phyloP scores from a whole-genome alignment of 2,888 invertebrate genomes.

The Agrotis exclamationis region DNA sequence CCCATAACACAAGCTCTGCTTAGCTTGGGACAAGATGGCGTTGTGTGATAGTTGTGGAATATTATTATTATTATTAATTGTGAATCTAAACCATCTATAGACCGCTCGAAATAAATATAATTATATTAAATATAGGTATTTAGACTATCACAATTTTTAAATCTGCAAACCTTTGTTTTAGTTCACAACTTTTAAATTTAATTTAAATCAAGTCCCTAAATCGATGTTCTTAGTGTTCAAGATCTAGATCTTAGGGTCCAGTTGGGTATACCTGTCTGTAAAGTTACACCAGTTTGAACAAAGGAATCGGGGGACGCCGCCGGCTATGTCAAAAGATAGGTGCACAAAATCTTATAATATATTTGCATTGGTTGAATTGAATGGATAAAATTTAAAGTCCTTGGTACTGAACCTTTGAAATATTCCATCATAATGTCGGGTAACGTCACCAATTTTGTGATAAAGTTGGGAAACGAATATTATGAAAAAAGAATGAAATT shows the following conservation, averaged over 20 bases:
- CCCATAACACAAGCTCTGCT: no score
- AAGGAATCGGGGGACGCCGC: constrained; percentile 32
- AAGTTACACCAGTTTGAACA: constrained; percentile 51
- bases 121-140: no score
- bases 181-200: no score
- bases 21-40: no score
- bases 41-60: no score
- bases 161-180: not conserved
- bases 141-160: no score
- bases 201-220: not conserved
- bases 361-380: constrained; percentile 37
- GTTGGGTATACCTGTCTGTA: constrained; percentile 39
- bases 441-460: not conserved
- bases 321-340: constrained; percentile 44
- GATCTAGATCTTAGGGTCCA: constrained; percentile 32
- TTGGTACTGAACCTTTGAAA: not conserved
- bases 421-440: not conserved
- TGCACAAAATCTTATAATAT: constrained; percentile 40
- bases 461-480: no score
- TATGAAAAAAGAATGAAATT: no score
- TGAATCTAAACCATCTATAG: no score
- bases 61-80: no score
- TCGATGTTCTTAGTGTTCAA: constrained; percentile 4
- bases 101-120: no score
- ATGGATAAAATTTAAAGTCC: constrained; percentile 34